Base-by-base conservation (phyloP, 2,888 invertebrate genomes). In the Ceramica pisi region DNA sequence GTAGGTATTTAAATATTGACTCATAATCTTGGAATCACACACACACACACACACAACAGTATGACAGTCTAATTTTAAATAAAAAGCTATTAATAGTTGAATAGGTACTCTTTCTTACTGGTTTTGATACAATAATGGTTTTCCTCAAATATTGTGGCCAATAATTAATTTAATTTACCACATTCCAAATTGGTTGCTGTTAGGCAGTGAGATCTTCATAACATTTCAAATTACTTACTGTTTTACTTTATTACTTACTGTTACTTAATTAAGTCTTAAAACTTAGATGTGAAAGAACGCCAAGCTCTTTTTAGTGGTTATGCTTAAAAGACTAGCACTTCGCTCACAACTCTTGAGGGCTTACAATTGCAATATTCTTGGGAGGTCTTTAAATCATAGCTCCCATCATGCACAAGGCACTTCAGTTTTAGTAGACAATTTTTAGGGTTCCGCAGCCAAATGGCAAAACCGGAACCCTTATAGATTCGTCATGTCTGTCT, bases 71-170 rank as follows among this genome's bases (percentile, higher is more conserved):
- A 21, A 50, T 38, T 12, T 38, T 23, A 19, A 46, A 66, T 26
- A 26, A 46, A 31, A 31, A 21, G 12, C 56, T 76, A 44, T 55
- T 48, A 41, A 21, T 60, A 61, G 41, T 38, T 38, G 3, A 16
- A 31, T 5, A n/a, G n/a, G n/a, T n/a, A 16, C 44, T 44, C 8
- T 51, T 50, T 69, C 16, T 38, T 10, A 48, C 12, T 46, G 21
- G 12, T 55, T 60, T n/a, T 46, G 6, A 9, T 63, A 31, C 23
- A 23, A 67, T 72, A 60, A 67, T 31, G 60, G 19, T 64, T 60
- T 35, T 61, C 67, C 64, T 51, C 21, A 71, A 57, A 63, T n/a
- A 10, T 53, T 19, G 21, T 16, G 21, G 35, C n/a, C 48, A 7
- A n/a, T 48, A 16, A 26, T 67, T 0, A 51, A n/a, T 48, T 48